These are phyloP conservation scores for Stichodactyla mertensii DNA, from an alignment of 64 coral and sea anemone species.

Conservation along the genomic window DNA sequence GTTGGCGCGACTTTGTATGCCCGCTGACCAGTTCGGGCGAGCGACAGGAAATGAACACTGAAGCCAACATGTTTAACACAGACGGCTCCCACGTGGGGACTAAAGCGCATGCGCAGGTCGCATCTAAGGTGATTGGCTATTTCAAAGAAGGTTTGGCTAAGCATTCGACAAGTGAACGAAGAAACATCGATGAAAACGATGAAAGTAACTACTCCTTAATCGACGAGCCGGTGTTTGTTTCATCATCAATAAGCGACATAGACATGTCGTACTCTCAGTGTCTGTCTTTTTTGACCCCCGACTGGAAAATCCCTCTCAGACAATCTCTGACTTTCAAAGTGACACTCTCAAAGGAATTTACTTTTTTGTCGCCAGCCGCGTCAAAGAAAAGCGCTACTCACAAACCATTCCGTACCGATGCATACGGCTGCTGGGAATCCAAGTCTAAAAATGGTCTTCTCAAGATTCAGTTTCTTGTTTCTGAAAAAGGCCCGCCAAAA, in stretches of 20 bases:
- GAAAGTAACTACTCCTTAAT: not conserved
- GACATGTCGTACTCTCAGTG: not conserved
- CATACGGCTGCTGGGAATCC: conserved; percentile 12
- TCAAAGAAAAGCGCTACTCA: conserved; percentile 6
- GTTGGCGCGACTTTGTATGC: conserved; percentile 68
- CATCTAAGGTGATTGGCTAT: conserved; percentile 46
- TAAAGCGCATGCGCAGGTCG: conserved; percentile 55
- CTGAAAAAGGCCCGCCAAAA: not conserved
- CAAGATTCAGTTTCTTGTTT: conserved; percentile 5
- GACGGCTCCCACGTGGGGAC: conserved; percentile 44
- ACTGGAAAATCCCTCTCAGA: conserved; percentile 15
- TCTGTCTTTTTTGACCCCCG: conserved; percentile 11
- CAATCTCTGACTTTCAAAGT: conserved; percentile 7
- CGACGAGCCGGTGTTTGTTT: not conserved
- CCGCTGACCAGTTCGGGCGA: conserved; percentile 27
- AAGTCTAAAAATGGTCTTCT: conserved; percentile 17
- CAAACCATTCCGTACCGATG: conserved; percentile 16
- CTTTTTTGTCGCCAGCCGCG: conserved; percentile 1
- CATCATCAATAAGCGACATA: conserved; percentile 7
- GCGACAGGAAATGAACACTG: conserved; percentile 21
- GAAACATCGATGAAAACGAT: not conserved
- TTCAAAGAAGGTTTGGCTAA: conserved; percentile 21
- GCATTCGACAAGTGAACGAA: not conserved
- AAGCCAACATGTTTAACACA: conserved; percentile 32
- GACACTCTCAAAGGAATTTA: not conserved